Evolutionary conservation across 2,888 invertebrate genomes (phyloP).

Genomic region (Autographa gamma): DNA sequence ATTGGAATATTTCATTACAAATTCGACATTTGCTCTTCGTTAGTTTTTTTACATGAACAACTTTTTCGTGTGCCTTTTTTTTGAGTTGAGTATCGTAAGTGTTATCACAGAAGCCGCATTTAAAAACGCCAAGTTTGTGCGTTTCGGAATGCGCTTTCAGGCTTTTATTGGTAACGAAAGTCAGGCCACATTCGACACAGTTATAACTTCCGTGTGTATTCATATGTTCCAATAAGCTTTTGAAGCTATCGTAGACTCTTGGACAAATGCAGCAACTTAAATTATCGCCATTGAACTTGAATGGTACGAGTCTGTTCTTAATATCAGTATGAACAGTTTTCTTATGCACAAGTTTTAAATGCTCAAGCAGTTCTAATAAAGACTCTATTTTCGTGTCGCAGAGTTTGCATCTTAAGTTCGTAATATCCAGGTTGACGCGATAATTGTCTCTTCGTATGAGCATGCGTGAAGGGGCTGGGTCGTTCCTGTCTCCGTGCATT

Average conservation of each 20-base stretch:
- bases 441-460: neutral
- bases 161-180: conserved; percentile 22
- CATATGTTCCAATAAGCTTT: conserved; percentile 70
- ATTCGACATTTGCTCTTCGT: conserved; percentile 57
- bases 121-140: conserved; percentile 61
- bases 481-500: conserved; percentile 40
- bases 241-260: conserved; percentile 66
- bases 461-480: neutral
- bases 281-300: conserved; percentile 67
- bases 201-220: conserved; percentile 70
- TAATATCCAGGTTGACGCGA: conserved; percentile 24
- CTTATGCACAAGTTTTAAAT: conserved; percentile 43
- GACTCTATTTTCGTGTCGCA: conserved; percentile 23
- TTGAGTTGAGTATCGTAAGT: conserved; percentile 73
- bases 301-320: conserved; percentile 73
- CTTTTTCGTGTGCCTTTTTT: conserved; percentile 70
- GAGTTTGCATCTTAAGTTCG: conserved; percentile 41
- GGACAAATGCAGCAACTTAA: conserved; percentile 69
- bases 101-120: conserved; percentile 75
- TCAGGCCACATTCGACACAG: conserved; percentile 67
- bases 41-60: conserved; percentile 36
- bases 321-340: conserved; percentile 28
- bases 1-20: conserved; percentile 61
- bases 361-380: conserved; percentile 32
- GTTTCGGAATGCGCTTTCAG: conserved; percentile 14